These are phyloP conservation scores for Pristionchus maxplancki DNA, from an alignment of 2,888 invertebrate genomes.

Conservation along the genomic window DNA sequence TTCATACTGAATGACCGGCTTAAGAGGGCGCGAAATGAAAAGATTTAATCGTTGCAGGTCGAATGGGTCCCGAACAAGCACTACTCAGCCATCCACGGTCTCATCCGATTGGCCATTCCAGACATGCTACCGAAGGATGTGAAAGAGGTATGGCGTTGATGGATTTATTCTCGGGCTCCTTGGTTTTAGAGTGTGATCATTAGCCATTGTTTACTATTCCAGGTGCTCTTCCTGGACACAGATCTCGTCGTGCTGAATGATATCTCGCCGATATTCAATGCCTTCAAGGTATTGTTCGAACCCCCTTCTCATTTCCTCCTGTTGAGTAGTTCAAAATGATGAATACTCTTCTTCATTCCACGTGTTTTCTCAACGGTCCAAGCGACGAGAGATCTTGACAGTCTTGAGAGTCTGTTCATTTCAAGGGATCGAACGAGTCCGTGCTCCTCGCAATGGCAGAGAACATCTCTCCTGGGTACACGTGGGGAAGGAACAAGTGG, in stretches of 20 bases:
- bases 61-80: conserved; percentile 64
- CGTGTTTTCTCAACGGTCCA: too few species aligned
- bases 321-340: too few species aligned
- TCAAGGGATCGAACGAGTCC: too few species aligned
- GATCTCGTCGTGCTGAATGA: conserved; percentile 39
- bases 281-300: background rate
- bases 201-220: background rate
- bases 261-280: background rate
- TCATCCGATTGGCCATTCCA: conserved; percentile 60
- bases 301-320: too few species aligned
- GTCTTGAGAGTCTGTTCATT: too few species aligned
- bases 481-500: conserved; percentile 7
- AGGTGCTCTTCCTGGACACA: conserved; percentile 47
- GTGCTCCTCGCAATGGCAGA: conserved; percentile 60
- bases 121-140: conserved; percentile 54
- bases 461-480: conserved; percentile 61
- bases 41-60: too few species aligned
- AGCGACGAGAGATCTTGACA: too few species aligned
- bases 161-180: too few species aligned
- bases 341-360: too few species aligned
- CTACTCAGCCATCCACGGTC: conserved; percentile 59
- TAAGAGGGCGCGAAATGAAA: too few species aligned
- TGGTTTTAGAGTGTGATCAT: too few species aligned
- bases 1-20: too few species aligned
- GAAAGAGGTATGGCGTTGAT: background rate